Percentiles rank a stretch among this genome's conserved stretches.
Evolutionary conservation across 2,888 invertebrate genomes (phyloP).

Genomic region (Glaucopsyche alexis): DNA sequence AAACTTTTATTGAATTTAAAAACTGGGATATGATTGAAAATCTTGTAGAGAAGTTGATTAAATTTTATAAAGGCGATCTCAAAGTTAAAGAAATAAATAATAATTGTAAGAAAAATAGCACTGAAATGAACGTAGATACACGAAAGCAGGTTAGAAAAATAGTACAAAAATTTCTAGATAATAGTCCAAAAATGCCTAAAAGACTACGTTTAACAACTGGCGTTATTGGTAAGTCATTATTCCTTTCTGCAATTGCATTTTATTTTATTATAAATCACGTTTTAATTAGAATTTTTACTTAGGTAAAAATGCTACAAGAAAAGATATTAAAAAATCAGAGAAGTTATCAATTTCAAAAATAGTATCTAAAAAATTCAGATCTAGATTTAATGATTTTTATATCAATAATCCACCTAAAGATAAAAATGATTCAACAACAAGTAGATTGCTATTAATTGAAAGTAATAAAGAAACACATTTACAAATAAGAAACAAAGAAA

Average conservation of each 20-base stretch:
- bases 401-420: neutral
- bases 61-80: slow-evolving; percentile 56
- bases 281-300: slow-evolving; percentile 29
- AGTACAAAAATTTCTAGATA: slow-evolving; percentile 63
- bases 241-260: neutral
- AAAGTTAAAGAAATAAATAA: slow-evolving; percentile 46
- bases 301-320: slow-evolving; percentile 61
- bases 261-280: neutral
- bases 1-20: slow-evolving; percentile 77
- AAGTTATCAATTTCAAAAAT: slow-evolving; percentile 28
- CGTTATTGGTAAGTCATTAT: slow-evolving; percentile 56
- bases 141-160: slow-evolving; percentile 66
- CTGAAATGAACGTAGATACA: slow-evolving; percentile 40
- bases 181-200: slow-evolving; percentile 51
- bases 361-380: slow-evolving; percentile 22
- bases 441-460: neutral
- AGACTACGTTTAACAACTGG: slow-evolving; percentile 62
- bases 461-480: neutral
- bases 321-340: slow-evolving; percentile 40
- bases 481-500: too few relatives aligned
- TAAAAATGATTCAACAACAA: slow-evolving; percentile 11
- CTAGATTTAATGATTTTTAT: slow-evolving; percentile 8
- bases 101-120: slow-evolving; percentile 37
- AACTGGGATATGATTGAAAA: slow-evolving; percentile 67
- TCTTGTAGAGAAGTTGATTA: slow-evolving; percentile 56